A percentile compares a stretch with the other conserved stretches of the same genome.
Evolutionary conservation across 2,797 vertebrate species (phyloP).

Genomic region (Thaleichthys pacificus): DNA sequence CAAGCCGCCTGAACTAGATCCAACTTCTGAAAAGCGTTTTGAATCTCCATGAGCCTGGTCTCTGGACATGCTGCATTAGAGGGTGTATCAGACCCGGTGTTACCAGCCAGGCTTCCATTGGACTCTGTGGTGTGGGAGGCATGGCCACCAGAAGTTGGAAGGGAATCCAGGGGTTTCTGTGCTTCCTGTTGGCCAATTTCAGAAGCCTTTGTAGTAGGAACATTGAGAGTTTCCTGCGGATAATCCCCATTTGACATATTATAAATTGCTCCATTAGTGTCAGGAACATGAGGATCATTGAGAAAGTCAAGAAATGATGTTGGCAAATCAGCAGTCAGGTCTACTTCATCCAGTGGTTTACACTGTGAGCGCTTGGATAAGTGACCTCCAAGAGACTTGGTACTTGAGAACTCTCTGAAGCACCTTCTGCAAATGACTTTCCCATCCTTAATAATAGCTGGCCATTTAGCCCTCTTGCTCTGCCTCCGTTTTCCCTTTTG

Average conservation of each 20-base stretch:
- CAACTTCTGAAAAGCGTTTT: constrained; percentile 86
- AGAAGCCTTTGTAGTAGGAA: constrained; percentile 29
- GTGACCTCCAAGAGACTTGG: constrained; percentile 96
- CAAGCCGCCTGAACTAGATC: constrained; percentile 83
- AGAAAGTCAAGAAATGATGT: constrained; percentile 94
- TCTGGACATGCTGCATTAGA: constrained; percentile 76
- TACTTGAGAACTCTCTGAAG: constrained; percentile 96
- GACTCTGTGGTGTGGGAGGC: constrained; percentile 11
- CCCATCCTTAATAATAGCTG: constrained; percentile 95
- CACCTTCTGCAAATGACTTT: constrained; percentile 98
- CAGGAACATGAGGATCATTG: constrained; percentile 89
- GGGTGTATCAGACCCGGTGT: constrained; percentile 45
- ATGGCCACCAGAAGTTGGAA: constrained; percentile 53
- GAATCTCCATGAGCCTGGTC: constrained; percentile 86
- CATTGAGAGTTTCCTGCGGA: constrained; percentile 52
- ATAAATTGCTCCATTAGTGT: constrained; percentile 62
- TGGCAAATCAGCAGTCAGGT: constrained; percentile 88
- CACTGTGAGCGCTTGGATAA: constrained; percentile 96
- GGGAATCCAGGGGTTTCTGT: constrained; percentile 59
- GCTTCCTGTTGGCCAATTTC: constrained; percentile 67
- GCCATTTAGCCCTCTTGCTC: constrained; percentile 96
- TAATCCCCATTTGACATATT: constrained; percentile 71
- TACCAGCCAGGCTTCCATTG: constrained; percentile 31
- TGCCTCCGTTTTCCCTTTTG: constrained; percentile 79
- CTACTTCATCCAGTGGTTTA: constrained; percentile 91